Conservation (phyloP, 2,888 invertebrate species). For the Lithophane ornitopus region DNA sequence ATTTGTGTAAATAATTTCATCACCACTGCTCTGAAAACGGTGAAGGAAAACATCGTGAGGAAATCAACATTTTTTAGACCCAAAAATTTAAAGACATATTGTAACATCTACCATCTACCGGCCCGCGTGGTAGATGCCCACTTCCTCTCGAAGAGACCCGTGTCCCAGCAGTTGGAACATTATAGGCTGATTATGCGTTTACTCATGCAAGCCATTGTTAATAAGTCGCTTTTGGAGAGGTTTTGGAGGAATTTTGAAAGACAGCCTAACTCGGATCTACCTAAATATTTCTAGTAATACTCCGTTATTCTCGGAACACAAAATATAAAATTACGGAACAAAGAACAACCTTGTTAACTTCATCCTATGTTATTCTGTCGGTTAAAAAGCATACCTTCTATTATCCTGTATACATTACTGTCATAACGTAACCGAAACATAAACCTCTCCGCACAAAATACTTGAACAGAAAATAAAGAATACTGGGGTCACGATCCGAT, state of each 20-base stretch:
- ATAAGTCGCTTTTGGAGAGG: background rate
- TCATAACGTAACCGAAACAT: constrained; percentile 35
- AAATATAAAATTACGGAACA: constrained; percentile 24
- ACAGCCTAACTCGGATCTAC: background rate
- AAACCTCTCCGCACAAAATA: constrained; percentile 28
- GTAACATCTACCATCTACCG: too few relatives aligned
- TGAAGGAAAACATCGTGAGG: too few relatives aligned
- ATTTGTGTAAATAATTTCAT: too few relatives aligned
- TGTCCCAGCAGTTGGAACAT: too few relatives aligned
- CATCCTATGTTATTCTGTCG: constrained; percentile 11
- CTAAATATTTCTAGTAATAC: background rate
- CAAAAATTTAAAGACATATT: too few relatives aligned
- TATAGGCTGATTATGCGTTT: too few relatives aligned
- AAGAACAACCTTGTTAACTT: constrained; percentile 34
- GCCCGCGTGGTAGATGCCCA: too few relatives aligned
- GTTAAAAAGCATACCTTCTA: constrained; percentile 39
- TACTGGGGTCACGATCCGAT: constrained; percentile 44
- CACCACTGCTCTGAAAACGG: too few relatives aligned
- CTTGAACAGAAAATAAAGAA: constrained; percentile 23
- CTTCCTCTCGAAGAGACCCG: too few relatives aligned
- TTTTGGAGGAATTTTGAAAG: background rate
- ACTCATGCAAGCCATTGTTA: background rate
- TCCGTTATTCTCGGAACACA: constrained; percentile 1
- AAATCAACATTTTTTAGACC: too few relatives aligned
- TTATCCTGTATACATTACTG: constrained; percentile 49